phyloP scores from a whole-genome alignment of 2,113 vertebrate species.

The Forbesichthys agassizii region DNA sequence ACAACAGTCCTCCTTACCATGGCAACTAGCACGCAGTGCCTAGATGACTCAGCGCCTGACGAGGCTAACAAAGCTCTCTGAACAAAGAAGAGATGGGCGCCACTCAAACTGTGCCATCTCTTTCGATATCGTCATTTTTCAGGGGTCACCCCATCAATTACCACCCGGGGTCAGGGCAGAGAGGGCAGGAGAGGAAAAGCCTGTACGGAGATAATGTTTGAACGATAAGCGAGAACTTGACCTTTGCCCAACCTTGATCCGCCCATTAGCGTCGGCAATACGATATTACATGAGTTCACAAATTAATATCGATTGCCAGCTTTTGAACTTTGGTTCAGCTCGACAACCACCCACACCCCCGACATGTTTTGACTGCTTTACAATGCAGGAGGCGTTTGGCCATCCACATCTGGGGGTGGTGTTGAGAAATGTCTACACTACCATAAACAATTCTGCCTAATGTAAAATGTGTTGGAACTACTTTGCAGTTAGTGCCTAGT shows the following conservation, averaged over 20 bases:
- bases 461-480: too few relatives aligned
- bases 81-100: conserved; percentile 14
- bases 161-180: conserved; percentile 14
- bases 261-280: too few relatives aligned
- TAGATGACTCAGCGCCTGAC: conserved; percentile 32
- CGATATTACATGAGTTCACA: too few relatives aligned
- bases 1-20: conserved; percentile 7
- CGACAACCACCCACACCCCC: too few relatives aligned
- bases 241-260: background rate
- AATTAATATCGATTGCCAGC: too few relatives aligned
- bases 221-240: conserved; percentile 27
- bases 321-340: too few relatives aligned
- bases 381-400: too few relatives aligned
- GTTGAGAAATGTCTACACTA: too few relatives aligned
- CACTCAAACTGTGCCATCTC: conserved; percentile 10
- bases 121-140: conserved; percentile 31
- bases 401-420: too few relatives aligned
- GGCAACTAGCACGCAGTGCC: conserved; percentile 54
- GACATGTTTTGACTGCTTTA: too few relatives aligned
- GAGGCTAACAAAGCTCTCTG: conserved; percentile 20
- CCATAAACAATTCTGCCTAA: too few relatives aligned
- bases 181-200: conserved; percentile 17
- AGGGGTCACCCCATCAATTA: conserved; percentile 29
- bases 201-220: conserved; percentile 17
- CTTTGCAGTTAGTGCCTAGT: too few relatives aligned